Conservation (phyloP, 2,888 invertebrate genomes). For the Lasioglossum leucozonium region DNA sequence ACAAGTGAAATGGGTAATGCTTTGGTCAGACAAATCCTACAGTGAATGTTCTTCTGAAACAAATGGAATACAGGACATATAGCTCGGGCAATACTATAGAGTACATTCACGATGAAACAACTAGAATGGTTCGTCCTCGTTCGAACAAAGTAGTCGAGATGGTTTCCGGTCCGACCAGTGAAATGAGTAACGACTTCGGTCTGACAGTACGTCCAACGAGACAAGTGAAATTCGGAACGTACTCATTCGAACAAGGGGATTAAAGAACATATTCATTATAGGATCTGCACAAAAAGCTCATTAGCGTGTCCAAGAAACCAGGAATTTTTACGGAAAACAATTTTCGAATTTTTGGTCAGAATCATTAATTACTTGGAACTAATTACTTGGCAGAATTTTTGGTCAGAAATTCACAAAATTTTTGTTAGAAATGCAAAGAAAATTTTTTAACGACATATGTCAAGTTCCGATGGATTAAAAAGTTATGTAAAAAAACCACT, state of each 20-base stretch:
- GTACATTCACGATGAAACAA: conserved; percentile 9
- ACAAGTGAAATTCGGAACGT: conserved; percentile 2
- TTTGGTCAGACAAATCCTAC: background rate
- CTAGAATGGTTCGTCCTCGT: conserved; percentile 9
- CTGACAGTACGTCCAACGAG: conserved; percentile 4
- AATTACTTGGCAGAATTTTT: no score
- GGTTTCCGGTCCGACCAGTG: background rate
- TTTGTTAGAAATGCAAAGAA: background rate
- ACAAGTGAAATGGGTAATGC: background rate
- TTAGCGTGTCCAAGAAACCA: background rate
- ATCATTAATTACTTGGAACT: no score
- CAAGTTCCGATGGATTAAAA: background rate
- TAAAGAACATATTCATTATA: background rate
- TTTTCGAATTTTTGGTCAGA: no score
- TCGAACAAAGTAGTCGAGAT: conserved; percentile 2
- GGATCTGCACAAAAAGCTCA: background rate
- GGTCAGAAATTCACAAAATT: background rate
- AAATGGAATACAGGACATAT: background rate
- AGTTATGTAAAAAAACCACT: background rate
- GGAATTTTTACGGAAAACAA: no score
- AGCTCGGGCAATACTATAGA: background rate
- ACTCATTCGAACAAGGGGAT: background rate
- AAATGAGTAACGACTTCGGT: conserved; percentile 7
- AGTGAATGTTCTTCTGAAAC: background rate
- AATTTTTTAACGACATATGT: no score